Percentiles rank a stretch among this genome's conserved stretches.
These are phyloP conservation scores for Lasioglossum zephyrum DNA, from an alignment of 2,888 invertebrate species.

Conservation along the genomic window DNA sequence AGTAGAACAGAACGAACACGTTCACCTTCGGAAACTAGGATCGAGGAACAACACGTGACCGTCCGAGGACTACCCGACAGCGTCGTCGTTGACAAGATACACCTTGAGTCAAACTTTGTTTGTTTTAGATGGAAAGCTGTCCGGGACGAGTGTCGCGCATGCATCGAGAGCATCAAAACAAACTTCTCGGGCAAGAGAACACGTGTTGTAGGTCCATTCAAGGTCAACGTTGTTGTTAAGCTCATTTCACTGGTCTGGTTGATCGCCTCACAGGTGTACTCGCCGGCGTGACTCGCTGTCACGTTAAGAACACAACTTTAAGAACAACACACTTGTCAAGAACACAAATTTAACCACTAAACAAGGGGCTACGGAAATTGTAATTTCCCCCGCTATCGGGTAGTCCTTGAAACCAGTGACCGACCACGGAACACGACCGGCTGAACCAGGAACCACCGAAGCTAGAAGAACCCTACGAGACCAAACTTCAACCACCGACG, in stretches of 20 bases:
- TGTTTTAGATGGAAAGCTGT: conserved; percentile 19
- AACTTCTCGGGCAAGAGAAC: conserved; percentile 34
- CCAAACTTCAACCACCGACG: conserved; percentile 38
- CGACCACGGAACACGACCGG: background rate
- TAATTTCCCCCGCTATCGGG: background rate
- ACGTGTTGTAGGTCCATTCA: conserved; percentile 86
- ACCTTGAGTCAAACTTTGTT: background rate
- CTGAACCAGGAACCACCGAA: background rate
- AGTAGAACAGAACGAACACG: background rate
- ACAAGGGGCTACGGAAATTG: too few species aligned
- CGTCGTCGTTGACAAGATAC: background rate
- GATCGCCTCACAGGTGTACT: conserved; percentile 88
- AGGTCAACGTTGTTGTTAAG: conserved; percentile 87
- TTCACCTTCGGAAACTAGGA: background rate
- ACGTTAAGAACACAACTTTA: too few species aligned
- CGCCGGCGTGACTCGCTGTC: conserved; percentile 88
- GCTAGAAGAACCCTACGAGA: background rate
- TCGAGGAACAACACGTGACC: background rate
- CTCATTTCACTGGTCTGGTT: conserved; percentile 88
- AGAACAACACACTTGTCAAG: too few species aligned
- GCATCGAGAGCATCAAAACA: conserved; percentile 53
- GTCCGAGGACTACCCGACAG: background rate
- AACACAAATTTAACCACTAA: too few species aligned
- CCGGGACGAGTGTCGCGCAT: conserved; percentile 54
- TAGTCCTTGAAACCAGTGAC: background rate